Evolutionary conservation across 2,113 vertebrate genomes (phyloP), one percentile per base, ranked within the genome.

Genomic region (Condylura cristata): DNA sequence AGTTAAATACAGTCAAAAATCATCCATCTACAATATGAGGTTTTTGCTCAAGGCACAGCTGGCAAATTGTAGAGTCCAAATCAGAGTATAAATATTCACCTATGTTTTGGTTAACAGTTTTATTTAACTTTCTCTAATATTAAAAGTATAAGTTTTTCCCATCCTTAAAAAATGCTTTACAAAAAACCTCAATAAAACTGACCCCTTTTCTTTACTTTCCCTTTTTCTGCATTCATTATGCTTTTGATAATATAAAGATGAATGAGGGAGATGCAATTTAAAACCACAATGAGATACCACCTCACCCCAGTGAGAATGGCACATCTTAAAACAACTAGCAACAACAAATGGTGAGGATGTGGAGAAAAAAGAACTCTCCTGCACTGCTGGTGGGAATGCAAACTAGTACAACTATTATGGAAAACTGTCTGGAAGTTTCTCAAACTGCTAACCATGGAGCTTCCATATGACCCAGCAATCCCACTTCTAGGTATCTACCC

Each of bases 211-310:
- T 79, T 39, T 28, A 39, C 22, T 22, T 89, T 51, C 18, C 44
- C 14, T 37, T 89, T 30, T 63, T 72, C 74, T 37, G 18, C 20
- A 80, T 8, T 66, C 48, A 53, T 30, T 11, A 65, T 66, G 30
- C 20, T 37, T 91, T 85, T 63, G 9, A 82, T 91, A 60, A 95
- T 72, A 72, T 70, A 85, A 56, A 80, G 68, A 39, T n/a, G n/a
- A n/a, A n/a, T n/a, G n/a, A n/a, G n/a, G n/a, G n/a, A n/a, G n/a
- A n/a, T n/a, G n/a, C n/a, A n/a, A n/a, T n/a, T n/a, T n/a, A n/a
- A n/a, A n/a, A n/a, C n/a, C n/a, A n/a, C n/a, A n/a, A n/a, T n/a
- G n/a, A n/a, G n/a, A n/a, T n/a, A n/a, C n/a, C n/a, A n/a, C n/a
- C n/a, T n/a, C n/a, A n/a, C n/a, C n/a, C n/a, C n/a, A n/a, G n/a